Evolutionary conservation across 2,113 vertebrate genomes (phyloP).

Genomic region (Grammomys dolichurus): DNA sequence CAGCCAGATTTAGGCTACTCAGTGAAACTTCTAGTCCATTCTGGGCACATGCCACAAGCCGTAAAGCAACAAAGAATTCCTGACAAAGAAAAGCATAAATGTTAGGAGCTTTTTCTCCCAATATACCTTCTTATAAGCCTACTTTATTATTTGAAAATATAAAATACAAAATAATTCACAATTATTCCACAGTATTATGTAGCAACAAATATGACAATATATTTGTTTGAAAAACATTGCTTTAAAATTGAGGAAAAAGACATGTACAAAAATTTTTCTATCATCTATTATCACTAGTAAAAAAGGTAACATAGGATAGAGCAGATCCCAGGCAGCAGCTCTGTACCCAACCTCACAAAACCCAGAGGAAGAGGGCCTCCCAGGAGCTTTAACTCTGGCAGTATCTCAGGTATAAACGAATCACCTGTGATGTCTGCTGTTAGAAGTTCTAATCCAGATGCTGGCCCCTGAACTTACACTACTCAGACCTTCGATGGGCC

Average conservation of each 20-base stretch:
- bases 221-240: constrained; percentile 43
- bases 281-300: background rate
- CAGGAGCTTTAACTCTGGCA: too few relatives aligned
- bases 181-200: constrained; percentile 32
- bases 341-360: too few relatives aligned
- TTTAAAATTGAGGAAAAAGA: constrained; percentile 56
- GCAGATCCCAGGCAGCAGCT: too few relatives aligned
- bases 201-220: constrained; percentile 8
- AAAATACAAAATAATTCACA: constrained; percentile 46
- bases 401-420: too few relatives aligned
- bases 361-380: too few relatives aligned
- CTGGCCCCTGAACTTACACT: too few relatives aligned
- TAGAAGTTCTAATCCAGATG: too few relatives aligned
- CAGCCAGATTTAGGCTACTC: constrained; percentile 92
- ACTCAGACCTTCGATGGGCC: too few relatives aligned
- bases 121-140: background rate
- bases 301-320: too few relatives aligned
- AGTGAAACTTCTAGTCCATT: constrained; percentile 97
- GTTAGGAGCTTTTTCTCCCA: constrained; percentile 37
- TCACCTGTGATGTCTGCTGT: too few relatives aligned
- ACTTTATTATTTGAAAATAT: constrained; percentile 64
- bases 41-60: constrained; percentile 97
- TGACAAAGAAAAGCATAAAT: constrained; percentile 80
- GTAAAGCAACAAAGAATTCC: constrained; percentile 97
- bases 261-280: constrained; percentile 37